Evolutionary conservation across 2,113 vertebrate genomes (phyloP), one percentile per base, ranked within the genome.

Genomic region (Edolisoma coerulescens): DNA sequence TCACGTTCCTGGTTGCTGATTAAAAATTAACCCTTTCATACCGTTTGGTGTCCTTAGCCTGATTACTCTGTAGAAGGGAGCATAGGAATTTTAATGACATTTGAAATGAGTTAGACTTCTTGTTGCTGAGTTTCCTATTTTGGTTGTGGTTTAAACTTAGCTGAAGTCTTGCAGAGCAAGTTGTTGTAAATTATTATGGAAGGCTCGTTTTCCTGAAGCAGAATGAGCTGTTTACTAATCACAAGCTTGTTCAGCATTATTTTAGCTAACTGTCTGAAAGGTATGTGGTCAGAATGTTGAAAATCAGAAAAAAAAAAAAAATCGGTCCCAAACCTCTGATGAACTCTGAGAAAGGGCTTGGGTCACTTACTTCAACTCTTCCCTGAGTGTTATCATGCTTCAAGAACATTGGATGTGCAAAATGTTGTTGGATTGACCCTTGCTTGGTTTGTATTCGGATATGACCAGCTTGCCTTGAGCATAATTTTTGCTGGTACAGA

Each of bases 1-100:
- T 84, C 37, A 1, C 56, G 42, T 59, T 89, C 20, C 61, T 56
- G 42, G 59, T n/a, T 61, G 44, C 50, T 89, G 70, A 94, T 94
- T 89, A 87, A 95, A 95, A 91, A 91, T 91, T 96, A 97, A 95
- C 94, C 18, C 70, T 77, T 74, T 54, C 33, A 9, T 67, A 45
- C 37, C 2, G 0, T 69, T 78, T 3, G 1, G 11, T 63, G 28
- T 90, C 74, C 65, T 89, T 76, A 63, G 50, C 59, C 53, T 75
- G 45, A 47, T 87, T 53, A 59, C 17, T 83, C 47, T 61, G 24
- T 41, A 63, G 70, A 73, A 70, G 20, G 24, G 39, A 54, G 47
- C 52, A 8, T 7, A 90, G 74, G 64, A 91, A 91, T 92, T 92
- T 85, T 87, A 91, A 89, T 89, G 74, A 67, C 32, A n/a, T 84